These are phyloP conservation scores for Spea bombifrons DNA, from an alignment of 2,113 vertebrate genomes.

Conservation along the genomic window DNA sequence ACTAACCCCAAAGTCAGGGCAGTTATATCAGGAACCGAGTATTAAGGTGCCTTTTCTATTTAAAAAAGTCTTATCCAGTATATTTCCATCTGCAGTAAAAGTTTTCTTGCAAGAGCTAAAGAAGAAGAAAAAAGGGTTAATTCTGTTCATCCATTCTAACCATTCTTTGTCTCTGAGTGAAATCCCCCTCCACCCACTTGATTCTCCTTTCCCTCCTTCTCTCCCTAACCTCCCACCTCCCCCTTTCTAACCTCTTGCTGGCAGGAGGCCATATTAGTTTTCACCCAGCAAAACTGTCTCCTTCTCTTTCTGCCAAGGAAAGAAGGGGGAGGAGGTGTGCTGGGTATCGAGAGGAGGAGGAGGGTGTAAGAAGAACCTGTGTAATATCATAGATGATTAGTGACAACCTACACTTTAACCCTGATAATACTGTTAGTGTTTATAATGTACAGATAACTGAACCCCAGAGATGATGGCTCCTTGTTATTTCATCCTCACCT, in stretches of 20 bases:
- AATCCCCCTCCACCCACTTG: neutral
- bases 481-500: no score
- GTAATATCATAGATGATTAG: slow-evolving; percentile 18
- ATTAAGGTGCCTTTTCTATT: no score
- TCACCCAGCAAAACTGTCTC: slow-evolving; percentile 38
- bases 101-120: no score
- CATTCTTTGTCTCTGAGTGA: neutral
- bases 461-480: no score
- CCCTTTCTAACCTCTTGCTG: slow-evolving; percentile 18
- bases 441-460: neutral
- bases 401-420: slow-evolving; percentile 18
- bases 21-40: no score
- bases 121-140: slow-evolving; percentile 3
- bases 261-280: slow-evolving; percentile 41
- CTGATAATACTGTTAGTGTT: neutral
- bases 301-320: slow-evolving; percentile 29
- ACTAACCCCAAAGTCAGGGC: no score
- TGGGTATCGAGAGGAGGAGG: neutral
- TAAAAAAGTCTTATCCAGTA: no score
- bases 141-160: neutral
- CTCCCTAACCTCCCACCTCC: slow-evolving; percentile 11
- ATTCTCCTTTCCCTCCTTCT: neutral
- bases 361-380: slow-evolving; percentile 9
- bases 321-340: slow-evolving; percentile 15
- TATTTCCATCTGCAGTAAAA: no score